phyloP scores from a whole-genome alignment of 2,113 vertebrate genomes.

The Campylomormyrus numenius region DNA sequence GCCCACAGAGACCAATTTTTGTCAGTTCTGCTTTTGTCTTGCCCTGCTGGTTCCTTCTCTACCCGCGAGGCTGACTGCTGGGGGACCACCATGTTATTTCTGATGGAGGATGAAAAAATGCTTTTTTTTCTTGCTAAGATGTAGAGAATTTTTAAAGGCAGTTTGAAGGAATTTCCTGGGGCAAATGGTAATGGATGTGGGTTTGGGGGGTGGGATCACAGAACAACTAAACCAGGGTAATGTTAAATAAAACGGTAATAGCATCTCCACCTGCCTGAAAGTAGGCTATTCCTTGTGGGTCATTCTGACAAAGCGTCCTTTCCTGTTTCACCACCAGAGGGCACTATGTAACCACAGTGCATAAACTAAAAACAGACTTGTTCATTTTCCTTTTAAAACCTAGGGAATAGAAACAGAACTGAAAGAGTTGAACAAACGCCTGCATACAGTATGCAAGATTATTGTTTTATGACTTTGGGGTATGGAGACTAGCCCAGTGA shows the following conservation, averaged over 20 bases:
- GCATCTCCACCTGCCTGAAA: background rate
- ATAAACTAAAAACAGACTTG: background rate
- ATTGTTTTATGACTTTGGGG: background rate
- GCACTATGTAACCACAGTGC: background rate
- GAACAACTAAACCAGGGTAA: background rate
- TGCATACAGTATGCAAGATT: background rate
- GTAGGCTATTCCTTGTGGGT: background rate
- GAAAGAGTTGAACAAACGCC: background rate
- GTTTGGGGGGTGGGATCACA: background rate
- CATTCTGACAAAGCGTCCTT: background rate
- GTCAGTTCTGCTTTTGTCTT: slow-evolving; percentile 10
- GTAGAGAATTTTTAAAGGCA: background rate
- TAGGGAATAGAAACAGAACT: background rate
- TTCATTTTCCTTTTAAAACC: background rate
- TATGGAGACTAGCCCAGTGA: background rate
- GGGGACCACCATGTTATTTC: slow-evolving; percentile 21
- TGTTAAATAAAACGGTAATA: background rate
- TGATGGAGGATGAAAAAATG: background rate
- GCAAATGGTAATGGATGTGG: background rate
- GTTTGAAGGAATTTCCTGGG: background rate
- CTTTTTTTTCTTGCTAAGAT: background rate
- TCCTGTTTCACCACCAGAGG: background rate
- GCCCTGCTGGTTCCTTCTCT: slow-evolving; percentile 19
- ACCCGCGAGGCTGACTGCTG: background rate
- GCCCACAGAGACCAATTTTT: slow-evolving; percentile 34